Percentiles rank a stretch among this genome's conserved stretches.
Evolutionary conservation across 1,140 invertebrate species (phyloP).

Genomic region (Orius laevigatus): DNA sequence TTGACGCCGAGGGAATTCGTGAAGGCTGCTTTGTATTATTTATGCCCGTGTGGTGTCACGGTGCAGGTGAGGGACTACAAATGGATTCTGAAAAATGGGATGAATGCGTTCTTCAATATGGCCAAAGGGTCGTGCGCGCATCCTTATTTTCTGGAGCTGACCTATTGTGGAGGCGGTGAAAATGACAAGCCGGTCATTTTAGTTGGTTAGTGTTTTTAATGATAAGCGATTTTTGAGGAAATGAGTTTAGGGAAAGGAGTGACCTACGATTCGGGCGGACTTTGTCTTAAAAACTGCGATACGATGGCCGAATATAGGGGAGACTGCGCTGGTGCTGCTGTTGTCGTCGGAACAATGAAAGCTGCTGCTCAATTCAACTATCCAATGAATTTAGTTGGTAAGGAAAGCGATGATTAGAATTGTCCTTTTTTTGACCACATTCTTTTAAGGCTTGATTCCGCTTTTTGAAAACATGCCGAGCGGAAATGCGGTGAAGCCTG

Average conservation of each 20-base stretch:
- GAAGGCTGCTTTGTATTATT: conserved; percentile 27
- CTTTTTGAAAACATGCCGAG: conserved; percentile 77
- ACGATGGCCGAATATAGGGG: conserved; percentile 69
- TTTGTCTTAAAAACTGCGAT: conserved; percentile 58
- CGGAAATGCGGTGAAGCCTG: conserved; percentile 65
- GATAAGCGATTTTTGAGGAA: conserved; percentile 21
- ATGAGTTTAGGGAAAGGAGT: conserved; percentile 45
- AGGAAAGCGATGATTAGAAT: too few relatives aligned
- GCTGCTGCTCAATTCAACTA: conserved; percentile 50
- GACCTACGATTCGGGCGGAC: conserved; percentile 77
- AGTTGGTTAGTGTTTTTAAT: conserved; percentile 21
- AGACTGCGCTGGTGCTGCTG: conserved; percentile 82
- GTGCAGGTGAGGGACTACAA: conserved; percentile 28
- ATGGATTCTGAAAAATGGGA: conserved; percentile 35
- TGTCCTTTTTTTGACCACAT: too few relatives aligned
- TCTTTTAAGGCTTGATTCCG: conserved; percentile 42
- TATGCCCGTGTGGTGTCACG: conserved; percentile 21
- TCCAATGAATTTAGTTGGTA: conserved; percentile 52
- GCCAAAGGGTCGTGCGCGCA: conserved; percentile 33
- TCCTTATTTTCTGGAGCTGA: conserved; percentile 35
- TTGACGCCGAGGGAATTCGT: conserved; percentile 75
- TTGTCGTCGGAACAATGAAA: conserved; percentile 49
- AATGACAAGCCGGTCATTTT: conserved; percentile 25
- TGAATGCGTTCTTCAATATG: conserved; percentile 37
- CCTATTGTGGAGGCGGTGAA: conserved; percentile 23